These are phyloP conservation scores for Hippocampus zosterae DNA, from an alignment of 2,113 vertebrate genomes.

Conservation along the genomic window DNA sequence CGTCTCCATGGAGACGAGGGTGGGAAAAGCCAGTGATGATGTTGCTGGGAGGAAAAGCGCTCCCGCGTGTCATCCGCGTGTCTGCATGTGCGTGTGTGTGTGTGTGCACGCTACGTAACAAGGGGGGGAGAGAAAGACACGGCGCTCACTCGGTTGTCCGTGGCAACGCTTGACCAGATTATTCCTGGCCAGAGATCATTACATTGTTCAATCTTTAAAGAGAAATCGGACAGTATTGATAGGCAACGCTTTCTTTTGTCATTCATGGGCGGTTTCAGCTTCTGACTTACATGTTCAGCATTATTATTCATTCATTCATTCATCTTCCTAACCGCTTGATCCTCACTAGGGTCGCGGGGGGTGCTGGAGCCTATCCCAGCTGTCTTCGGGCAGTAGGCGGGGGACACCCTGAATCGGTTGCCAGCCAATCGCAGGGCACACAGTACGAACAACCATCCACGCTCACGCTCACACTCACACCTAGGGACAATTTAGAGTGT, in stretches of 20 bases:
- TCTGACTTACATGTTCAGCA: background rate
- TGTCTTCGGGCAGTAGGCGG: no score
- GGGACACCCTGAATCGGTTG: no score
- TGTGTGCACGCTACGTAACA: slow-evolving; percentile 12
- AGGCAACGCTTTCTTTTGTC: background rate
- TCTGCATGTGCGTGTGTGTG: slow-evolving; percentile 43
- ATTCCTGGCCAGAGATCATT: background rate
- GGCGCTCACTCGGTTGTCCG: slow-evolving; percentile 3
- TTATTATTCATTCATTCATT: no score
- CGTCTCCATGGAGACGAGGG: slow-evolving; percentile 74
- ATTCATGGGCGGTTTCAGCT: background rate
- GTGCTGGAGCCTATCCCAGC: no score
- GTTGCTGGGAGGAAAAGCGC: slow-evolving; percentile 65
- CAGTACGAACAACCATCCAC: no score
- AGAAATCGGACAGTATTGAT: background rate
- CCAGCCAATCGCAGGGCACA: no score
- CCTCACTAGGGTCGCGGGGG: no score
- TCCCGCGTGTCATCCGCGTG: slow-evolving; percentile 52
- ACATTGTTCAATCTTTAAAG: background rate
- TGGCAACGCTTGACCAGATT: slow-evolving; percentile 2
- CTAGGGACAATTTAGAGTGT: no score
- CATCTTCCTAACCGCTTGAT: no score
- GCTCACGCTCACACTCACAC: no score
- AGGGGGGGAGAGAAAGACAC: background rate
- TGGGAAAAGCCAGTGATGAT: slow-evolving; percentile 66